Conservation (phyloP, 1,140 invertebrate genomes). For the Drosophila elegans region DNA sequence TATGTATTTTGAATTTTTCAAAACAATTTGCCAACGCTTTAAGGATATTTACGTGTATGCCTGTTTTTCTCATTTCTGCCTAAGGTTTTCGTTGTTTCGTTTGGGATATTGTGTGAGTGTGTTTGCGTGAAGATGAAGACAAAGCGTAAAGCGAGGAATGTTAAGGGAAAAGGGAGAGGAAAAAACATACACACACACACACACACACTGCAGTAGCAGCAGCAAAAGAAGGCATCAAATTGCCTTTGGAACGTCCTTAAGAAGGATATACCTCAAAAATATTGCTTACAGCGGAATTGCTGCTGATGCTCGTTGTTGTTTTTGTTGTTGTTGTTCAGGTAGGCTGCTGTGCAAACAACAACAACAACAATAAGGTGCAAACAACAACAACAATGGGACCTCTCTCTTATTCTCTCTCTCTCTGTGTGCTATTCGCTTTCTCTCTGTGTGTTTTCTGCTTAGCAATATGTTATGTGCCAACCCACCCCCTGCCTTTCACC, state of each 20-base stretch:
- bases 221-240: conserved; percentile 56
- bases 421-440: neutral
- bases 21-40: conserved; percentile 13
- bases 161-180: conserved; percentile 1
- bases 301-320: conserved; percentile 14
- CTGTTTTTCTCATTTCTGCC: conserved; percentile 12
- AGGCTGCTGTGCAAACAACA: conserved; percentile 5
- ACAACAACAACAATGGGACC: conserved; percentile 12
- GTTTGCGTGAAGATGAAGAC: conserved; percentile 25
- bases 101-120: conserved; percentile 3
- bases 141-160: conserved; percentile 42
- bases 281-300: conserved; percentile 57
- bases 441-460: conserved; percentile 22
- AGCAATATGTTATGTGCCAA: conserved; percentile 56
- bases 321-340: conserved; percentile 38
- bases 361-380: too few relatives aligned
- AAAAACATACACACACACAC: conserved; percentile 30
- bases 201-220: conserved; percentile 32
- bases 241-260: conserved; percentile 85
- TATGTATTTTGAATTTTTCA: neutral
- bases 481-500: conserved; percentile 10
- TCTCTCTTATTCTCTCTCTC: conserved; percentile 4
- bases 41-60: conserved; percentile 20
- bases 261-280: conserved; percentile 81
- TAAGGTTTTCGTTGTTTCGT: conserved; percentile 7